Conservation (phyloP, 2,113 vertebrate genomes). For the Pteropus alecto region DNA sequence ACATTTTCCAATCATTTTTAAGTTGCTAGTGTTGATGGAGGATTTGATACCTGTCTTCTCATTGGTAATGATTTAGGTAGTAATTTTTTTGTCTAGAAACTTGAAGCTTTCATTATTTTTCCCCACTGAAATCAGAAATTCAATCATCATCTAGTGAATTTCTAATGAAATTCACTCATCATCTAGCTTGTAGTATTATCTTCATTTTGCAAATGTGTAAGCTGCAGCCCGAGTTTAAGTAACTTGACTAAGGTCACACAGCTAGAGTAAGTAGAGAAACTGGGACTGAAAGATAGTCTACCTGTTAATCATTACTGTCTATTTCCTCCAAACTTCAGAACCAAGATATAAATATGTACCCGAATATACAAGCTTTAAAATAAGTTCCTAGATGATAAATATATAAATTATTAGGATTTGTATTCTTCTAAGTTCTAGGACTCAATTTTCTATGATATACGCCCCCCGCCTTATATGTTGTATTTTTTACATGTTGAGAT, state of each 20-base stretch:
- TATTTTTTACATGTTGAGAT: background rate
- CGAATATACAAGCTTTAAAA: background rate
- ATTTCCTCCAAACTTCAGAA: background rate
- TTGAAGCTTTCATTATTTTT: background rate
- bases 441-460: background rate
- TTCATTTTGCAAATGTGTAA: background rate
- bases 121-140: background rate
- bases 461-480: background rate
- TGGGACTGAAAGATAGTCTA: background rate
- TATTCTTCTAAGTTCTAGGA: background rate
- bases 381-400: background rate
- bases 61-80: background rate
- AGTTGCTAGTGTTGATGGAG: background rate
- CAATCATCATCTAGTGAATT: background rate
- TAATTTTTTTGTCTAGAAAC: background rate
- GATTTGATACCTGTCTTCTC: background rate
- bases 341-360: background rate
- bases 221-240: background rate
- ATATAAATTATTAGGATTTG: background rate
- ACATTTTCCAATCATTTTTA: background rate
- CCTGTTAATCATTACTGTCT: background rate
- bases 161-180: background rate
- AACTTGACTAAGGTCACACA: background rate
- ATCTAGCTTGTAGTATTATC: background rate
- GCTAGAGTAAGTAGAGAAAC: background rate